Evolutionary conservation across 2,113 vertebrate genomes (phyloP).

Genomic region (Pseudorasbora parva): DNA sequence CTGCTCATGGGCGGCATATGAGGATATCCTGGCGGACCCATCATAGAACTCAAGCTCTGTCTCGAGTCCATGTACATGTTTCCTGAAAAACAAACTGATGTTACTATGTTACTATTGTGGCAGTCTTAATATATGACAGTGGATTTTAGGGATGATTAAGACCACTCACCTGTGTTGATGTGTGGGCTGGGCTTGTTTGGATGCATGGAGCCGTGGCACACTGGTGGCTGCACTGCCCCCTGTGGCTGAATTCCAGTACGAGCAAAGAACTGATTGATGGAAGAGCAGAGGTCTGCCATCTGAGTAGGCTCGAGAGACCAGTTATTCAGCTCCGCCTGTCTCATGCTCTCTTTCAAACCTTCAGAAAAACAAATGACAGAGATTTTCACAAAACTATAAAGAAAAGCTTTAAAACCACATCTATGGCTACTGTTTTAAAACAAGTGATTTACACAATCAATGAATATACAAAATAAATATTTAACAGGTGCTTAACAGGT

Average conservation of each 20-base stretch:
- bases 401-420: background rate
- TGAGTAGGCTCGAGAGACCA: slow-evolving; percentile 92
- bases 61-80: slow-evolving; percentile 90
- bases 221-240: slow-evolving; percentile 82
- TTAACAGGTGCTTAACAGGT: background rate
- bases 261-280: slow-evolving; percentile 91
- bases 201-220: slow-evolving; percentile 88
- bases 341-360: slow-evolving; percentile 93
- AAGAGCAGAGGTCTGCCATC: slow-evolving; percentile 91
- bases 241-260: slow-evolving; percentile 90
- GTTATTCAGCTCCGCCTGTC: slow-evolving; percentile 91
- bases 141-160: background rate
- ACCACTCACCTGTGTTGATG: slow-evolving; percentile 81
- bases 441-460: background rate
- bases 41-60: slow-evolving; percentile 87
- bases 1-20: slow-evolving; percentile 86
- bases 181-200: slow-evolving; percentile 86
- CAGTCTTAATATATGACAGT: background rate
- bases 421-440: background rate
- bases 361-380: slow-evolving; percentile 18
- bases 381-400: slow-evolving; percentile 7
- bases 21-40: slow-evolving; percentile 88
- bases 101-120: background rate
- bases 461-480: background rate
- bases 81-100: slow-evolving; percentile 69